These are phyloP conservation scores for Turnix velox DNA, from an alignment of 2,113 vertebrate species.

Conservation along the genomic window DNA sequence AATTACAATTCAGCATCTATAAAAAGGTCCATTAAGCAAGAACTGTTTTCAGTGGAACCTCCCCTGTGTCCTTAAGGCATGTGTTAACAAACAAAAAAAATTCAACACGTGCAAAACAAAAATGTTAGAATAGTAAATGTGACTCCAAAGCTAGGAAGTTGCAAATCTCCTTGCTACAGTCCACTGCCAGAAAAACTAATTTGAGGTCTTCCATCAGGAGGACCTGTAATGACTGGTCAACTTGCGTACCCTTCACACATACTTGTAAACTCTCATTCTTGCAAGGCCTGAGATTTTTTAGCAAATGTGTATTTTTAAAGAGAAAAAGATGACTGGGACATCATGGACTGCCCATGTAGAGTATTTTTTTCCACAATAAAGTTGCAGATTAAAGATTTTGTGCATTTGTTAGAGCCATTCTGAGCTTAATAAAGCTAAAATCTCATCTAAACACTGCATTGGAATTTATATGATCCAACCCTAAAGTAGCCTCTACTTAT, in stretches of 20 bases:
- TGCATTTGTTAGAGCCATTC: neutral
- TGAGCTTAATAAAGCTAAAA: neutral
- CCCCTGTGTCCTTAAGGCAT: neutral
- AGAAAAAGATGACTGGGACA: neutral
- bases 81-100: neutral
- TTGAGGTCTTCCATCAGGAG: neutral
- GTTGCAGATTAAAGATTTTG: neutral
- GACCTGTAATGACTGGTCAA: neutral
- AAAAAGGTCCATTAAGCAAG: neutral
- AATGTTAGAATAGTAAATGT: neutral
- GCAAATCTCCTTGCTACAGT: neutral
- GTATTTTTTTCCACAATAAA: neutral
- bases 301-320: neutral
- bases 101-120: neutral
- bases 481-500: neutral
- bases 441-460: neutral
- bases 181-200: neutral
- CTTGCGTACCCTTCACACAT: neutral
- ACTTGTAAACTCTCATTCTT: constrained; percentile 4
- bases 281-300: neutral
- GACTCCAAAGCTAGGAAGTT: neutral
- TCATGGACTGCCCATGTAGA: neutral
- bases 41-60: neutral
- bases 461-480: neutral
- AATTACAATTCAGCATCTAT: rapidly evolving